Conservation (phyloP, 2,888 invertebrate genomes). For the Onchidella celtica region DNA sequence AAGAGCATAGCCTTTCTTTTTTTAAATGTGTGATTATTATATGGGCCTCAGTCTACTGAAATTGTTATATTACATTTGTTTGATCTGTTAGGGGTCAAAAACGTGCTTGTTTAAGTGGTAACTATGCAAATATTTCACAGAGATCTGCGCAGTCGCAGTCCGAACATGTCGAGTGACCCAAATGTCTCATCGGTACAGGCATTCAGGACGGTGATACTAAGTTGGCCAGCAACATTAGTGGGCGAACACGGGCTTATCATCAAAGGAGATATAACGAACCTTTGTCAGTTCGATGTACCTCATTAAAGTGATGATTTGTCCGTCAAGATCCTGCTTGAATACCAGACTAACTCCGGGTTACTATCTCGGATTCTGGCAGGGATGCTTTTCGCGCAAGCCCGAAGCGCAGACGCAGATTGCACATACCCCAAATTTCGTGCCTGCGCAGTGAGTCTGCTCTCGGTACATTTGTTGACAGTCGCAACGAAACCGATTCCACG, state of each 20-base stretch:
- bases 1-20: too few species aligned
- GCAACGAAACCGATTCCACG: slow-evolving; percentile 13
- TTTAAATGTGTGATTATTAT: too few species aligned
- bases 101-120: not conserved
- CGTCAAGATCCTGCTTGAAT: not conserved
- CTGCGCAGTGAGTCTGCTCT: slow-evolving; percentile 48
- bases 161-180: not conserved
- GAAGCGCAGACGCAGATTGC: slow-evolving; percentile 55
- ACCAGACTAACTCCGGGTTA: not conserved
- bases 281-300: not conserved
- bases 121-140: not conserved
- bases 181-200: not conserved
- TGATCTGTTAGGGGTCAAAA: not conserved
- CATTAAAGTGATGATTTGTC: not conserved
- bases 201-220: not conserved
- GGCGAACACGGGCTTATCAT: too few species aligned
- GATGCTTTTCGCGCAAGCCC: slow-evolving; percentile 53
- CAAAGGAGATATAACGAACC: slow-evolving; percentile 14
- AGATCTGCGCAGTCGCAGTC: slow-evolving; percentile 44
- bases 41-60: too few species aligned
- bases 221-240: too few species aligned
- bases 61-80: not conserved
- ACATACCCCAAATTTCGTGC: slow-evolving; percentile 33
- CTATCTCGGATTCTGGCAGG: not conserved
- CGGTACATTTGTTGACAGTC: slow-evolving; percentile 46